Conservation (phyloP, 2,113 vertebrate species). For the Leptobrachium ailaonicum region DNA sequence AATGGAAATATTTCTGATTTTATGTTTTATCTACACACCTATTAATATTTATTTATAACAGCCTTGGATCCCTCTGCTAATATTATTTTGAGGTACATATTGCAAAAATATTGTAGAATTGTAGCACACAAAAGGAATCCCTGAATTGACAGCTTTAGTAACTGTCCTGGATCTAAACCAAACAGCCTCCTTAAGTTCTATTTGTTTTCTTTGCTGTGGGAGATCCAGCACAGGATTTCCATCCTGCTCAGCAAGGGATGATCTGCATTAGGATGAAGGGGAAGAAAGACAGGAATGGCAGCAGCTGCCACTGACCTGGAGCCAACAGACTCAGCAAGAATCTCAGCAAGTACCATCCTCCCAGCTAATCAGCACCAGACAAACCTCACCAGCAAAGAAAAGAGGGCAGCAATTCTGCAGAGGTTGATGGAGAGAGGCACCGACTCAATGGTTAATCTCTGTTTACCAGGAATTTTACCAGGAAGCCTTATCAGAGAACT, state of each 20-base stretch:
- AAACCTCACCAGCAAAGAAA: background rate
- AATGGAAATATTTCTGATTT: no score
- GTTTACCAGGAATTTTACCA: background rate
- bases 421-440: conserved; percentile 4
- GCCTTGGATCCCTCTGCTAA: no score
- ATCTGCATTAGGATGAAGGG: conserved; percentile 15
- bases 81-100: no score
- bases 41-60: no score
- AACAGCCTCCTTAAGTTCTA: background rate
- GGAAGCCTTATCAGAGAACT: background rate
- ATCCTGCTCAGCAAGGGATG: background rate
- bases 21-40: no score
- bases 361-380: conserved; percentile 30
- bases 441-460: background rate
- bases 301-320: conserved; percentile 42
- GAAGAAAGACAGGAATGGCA: background rate
- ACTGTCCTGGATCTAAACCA: no score
- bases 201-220: background rate
- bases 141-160: no score
- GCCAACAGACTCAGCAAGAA: conserved; percentile 35
- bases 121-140: no score
- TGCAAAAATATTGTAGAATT: no score
- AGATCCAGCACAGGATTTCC: background rate
- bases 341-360: conserved; percentile 16
- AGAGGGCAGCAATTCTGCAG: background rate